Conservation (phyloP, 2,888 invertebrate species). For the Polietes domitor region DNA sequence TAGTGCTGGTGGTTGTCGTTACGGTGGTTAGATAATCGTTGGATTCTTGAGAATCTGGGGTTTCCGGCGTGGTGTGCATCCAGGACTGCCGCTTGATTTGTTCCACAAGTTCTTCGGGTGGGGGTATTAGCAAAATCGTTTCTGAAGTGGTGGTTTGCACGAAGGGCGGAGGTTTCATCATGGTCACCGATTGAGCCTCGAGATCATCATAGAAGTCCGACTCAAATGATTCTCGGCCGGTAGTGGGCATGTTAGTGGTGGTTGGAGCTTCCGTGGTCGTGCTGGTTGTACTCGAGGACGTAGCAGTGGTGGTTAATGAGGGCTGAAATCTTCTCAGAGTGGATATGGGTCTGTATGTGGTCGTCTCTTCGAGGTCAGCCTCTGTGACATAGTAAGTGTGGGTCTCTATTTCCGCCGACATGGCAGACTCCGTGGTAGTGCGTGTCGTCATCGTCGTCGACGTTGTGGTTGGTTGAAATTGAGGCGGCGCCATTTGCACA, state of each 20-base stretch:
- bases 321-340: slow-evolving; percentile 13
- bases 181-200: slow-evolving; percentile 75
- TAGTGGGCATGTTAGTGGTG: slow-evolving; percentile 58
- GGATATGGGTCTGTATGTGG: slow-evolving; percentile 64
- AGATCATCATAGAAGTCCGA: slow-evolving; percentile 73
- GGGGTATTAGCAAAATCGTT: slow-evolving; percentile 79
- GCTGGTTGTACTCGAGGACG: slow-evolving; percentile 50
- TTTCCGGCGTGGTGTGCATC: slow-evolving; percentile 70
- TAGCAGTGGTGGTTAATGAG: slow-evolving; percentile 30
- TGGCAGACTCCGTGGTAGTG: slow-evolving; percentile 32
- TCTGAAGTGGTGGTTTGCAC: slow-evolving; percentile 77
- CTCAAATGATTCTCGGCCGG: slow-evolving; percentile 65
- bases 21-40: slow-evolving; percentile 54
- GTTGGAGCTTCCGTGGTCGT: slow-evolving; percentile 46
- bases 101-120: slow-evolving; percentile 78
- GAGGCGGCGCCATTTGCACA: neutral
- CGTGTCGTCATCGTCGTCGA: neutral
- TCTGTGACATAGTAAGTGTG: slow-evolving; percentile 78
- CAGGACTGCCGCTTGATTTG: slow-evolving; percentile 76
- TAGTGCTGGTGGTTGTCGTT: slow-evolving; percentile 12
- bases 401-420: slow-evolving; percentile 68
- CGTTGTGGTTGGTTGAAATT: neutral
- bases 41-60: slow-evolving; percentile 39
- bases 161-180: slow-evolving; percentile 71
- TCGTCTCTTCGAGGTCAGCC: slow-evolving; percentile 70